phyloP scores from a whole-genome alignment of 2,888 invertebrate species.

The Melieria picta region DNA sequence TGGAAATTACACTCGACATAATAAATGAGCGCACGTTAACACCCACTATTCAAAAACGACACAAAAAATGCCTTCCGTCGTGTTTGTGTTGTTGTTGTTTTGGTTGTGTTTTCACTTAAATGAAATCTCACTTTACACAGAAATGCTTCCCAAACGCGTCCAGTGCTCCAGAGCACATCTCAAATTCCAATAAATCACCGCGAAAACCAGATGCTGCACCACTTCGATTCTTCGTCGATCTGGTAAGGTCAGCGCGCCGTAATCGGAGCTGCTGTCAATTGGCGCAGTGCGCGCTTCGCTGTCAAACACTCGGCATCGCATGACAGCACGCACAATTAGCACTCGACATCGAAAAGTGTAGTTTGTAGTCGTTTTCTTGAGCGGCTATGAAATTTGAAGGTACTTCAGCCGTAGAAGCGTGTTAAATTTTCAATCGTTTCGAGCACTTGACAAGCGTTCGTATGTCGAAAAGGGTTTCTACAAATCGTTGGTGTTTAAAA shows the following conservation, averaged over 20 bases:
- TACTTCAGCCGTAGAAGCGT: not conserved
- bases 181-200: constrained; percentile 55
- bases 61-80: constrained; percentile 28
- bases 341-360: constrained; percentile 18
- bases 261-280: constrained; percentile 22
- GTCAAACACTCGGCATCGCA: not conserved
- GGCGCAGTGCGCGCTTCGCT: not conserved
- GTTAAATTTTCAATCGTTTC: too few species aligned
- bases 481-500: not conserved
- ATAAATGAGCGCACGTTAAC: constrained; percentile 61
- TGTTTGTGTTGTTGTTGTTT: constrained; percentile 10
- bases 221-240: not conserved
- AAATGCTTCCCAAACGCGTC: constrained; percentile 48
- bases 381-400: too few species aligned
- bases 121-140: constrained; percentile 55
- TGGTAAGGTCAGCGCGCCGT: constrained; percentile 11
- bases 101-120: constrained; percentile 20
- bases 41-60: constrained; percentile 49
- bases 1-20: constrained; percentile 39
- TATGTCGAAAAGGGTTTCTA: too few species aligned
- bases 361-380: too few species aligned
- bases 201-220: constrained; percentile 31
- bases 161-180: constrained; percentile 32
- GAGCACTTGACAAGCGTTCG: too few species aligned
- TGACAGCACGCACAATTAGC: constrained; percentile 43